Base-by-base conservation (phyloP, 2,888 invertebrate species). In the Synanthedon myopaeformis region DNA sequence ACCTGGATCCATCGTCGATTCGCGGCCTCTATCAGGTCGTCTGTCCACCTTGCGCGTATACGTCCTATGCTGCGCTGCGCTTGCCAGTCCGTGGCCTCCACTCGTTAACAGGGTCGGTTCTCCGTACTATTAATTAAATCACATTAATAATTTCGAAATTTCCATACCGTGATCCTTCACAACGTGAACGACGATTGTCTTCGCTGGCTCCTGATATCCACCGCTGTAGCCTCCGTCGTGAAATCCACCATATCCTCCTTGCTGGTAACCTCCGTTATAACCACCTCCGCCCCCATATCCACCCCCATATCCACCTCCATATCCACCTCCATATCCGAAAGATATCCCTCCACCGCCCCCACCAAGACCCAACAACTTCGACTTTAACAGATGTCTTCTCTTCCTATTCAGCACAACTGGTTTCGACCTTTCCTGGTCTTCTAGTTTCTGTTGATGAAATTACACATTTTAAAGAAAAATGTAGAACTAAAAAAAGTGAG, bases 361-460 rank as follows among this genome's bases (percentile, higher is more conserved):
- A 11, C 64, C 65, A 1, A 61, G 58, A 1, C 72, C 69, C 28
- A 77, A 56, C 2, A 76, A 52, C 28, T 67, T 62, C 45, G 70
- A 69, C 56, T 66, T 66, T 51, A 67, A 55, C 12, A 77, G 59
- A 45, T 72, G 72, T 3, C 85, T 73, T 58, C 79, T 83, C 58
- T 82, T 76, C 52, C 84, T 71, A 58, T 75, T 81, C 17, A 60
- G 63, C 2, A 51, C 57, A 49, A 59, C 57, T 14, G 60, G 52
- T 52, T 58, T 56, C 41, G 64, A 57, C 50, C 60, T 62, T n/a
- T 64, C 66, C 66, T 85, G 85, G 35, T 86, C 84, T 72, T 85
- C 82, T 51, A 85, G 67, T 76, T 78, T 85, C 86, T 86, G 69
- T 52, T 35, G 10, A 35, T 8, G 35, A 35, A 35, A 61, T 61